These are phyloP conservation scores for Catostylus mosaicus DNA, from an alignment of 30 jellyfish, hydroid and myxozoan species.

Conservation along the genomic window DNA sequence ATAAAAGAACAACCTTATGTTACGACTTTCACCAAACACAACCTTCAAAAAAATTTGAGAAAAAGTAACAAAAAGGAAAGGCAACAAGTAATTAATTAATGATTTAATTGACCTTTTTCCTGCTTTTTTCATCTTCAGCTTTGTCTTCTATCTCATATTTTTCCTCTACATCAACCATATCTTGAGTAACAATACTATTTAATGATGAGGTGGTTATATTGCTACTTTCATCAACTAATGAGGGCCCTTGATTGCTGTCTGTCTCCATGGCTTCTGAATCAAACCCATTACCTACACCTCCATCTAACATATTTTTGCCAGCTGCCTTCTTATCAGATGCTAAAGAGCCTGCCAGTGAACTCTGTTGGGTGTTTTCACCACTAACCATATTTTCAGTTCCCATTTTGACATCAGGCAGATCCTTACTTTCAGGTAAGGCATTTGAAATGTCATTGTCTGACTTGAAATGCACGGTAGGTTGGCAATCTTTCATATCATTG, in stretches of 20 bases:
- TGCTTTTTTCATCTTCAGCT: slow-evolving; percentile 16
- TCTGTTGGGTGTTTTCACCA: too few species aligned
- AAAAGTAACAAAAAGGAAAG: too few species aligned
- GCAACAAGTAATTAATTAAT: too few species aligned
- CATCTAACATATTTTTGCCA: neutral
- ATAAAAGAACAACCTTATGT: too few species aligned
- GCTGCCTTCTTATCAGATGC: neutral
- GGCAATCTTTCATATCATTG: too few species aligned
- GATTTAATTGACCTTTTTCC: slow-evolving; percentile 8
- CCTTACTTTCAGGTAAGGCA: neutral
- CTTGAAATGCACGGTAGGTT: too few species aligned
- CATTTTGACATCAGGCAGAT: neutral
- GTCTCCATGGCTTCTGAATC: neutral
- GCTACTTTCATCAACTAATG: slow-evolving; percentile 16
- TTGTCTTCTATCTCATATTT: slow-evolving; percentile 36
- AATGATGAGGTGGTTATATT: neutral
- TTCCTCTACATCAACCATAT: slow-evolving; percentile 60
- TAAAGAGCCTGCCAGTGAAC: too few species aligned
- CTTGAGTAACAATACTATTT: slow-evolving; percentile 18
- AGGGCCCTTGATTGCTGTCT: neutral
- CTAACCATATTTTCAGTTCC: neutral
- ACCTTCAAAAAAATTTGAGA: too few species aligned
- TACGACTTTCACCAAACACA: too few species aligned
- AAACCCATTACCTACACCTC: neutral
- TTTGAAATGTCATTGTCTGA: neutral